A percentile compares a stretch with the other conserved stretches of the same genome.
phyloP scores from a whole-genome alignment of 30 jellyfish, hydroid and myxozoan species.

The Clytia hemisphaerica region DNA sequence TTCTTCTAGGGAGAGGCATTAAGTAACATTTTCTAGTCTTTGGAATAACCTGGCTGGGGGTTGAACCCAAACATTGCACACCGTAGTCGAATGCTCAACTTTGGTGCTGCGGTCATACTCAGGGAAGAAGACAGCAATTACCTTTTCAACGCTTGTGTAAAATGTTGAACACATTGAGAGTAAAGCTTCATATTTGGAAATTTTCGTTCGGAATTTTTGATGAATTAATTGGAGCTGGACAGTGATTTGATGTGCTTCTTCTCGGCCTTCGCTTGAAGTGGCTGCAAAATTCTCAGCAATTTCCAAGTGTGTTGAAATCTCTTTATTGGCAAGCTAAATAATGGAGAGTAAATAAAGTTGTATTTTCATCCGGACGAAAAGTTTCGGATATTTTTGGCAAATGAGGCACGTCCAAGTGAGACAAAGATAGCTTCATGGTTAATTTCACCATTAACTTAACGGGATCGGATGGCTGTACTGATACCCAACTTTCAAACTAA shows the following conservation, averaged over 20 bases:
- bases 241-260: conserved; percentile 57
- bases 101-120: no score
- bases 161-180: conserved; percentile 69
- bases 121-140: conserved; percentile 25
- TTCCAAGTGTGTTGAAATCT: conserved; percentile 58
- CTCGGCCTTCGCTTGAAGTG: conserved; percentile 55
- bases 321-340: conserved; percentile 63
- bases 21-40: no score
- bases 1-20: no score
- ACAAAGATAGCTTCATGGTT: no score
- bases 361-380: background rate
- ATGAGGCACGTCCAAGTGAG: no score
- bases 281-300: conserved; percentile 64
- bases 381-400: no score
- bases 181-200: conserved; percentile 64
- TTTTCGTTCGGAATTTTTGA: conserved; percentile 66
- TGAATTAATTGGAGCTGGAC: conserved; percentile 66
- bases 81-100: no score
- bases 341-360: background rate
- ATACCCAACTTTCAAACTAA: no score
- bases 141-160: conserved; percentile 88
- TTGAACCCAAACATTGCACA: no score
- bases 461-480: no score
- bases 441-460: no score
- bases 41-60: no score